Evolutionary conservation across 2,888 invertebrate genomes (phyloP).

Genomic region (Himalopsyche kuldschensis): DNA sequence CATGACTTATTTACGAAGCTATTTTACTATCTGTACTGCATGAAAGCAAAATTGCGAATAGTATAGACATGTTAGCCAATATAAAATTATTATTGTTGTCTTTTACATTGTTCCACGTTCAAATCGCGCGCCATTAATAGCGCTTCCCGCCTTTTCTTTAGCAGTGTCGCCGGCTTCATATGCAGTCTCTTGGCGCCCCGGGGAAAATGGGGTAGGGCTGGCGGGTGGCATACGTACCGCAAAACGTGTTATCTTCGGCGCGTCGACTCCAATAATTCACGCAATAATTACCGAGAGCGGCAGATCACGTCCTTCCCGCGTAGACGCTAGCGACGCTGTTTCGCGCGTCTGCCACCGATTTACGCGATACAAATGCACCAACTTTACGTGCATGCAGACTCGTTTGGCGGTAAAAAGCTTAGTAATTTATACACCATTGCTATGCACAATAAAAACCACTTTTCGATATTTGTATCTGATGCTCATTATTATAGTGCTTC

Average conservation of each 20-base stretch:
- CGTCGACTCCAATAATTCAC: slow-evolving; percentile 6
- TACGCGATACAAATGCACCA: slow-evolving; percentile 10
- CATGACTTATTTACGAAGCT: background rate
- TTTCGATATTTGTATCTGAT: background rate
- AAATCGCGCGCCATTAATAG: background rate
- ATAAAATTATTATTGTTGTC: background rate
- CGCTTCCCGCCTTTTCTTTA: background rate
- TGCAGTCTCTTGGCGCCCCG: background rate
- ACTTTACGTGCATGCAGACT: background rate
- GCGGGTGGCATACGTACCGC: slow-evolving; percentile 1
- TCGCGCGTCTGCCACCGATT: background rate
- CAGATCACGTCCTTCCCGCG: slow-evolving; percentile 1
- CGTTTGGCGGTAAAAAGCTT: background rate
- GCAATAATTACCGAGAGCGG: slow-evolving; percentile 3
- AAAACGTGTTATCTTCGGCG: slow-evolving; percentile 5
- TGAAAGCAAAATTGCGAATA: background rate
- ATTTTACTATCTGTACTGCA: background rate
- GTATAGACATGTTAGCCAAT: background rate
- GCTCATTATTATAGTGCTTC: background rate
- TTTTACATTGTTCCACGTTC: background rate
- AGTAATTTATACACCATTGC: background rate
- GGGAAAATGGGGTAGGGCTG: background rate
- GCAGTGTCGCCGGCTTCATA: background rate
- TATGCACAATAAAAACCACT: background rate
- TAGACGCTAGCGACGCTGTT: background rate